A percentile compares a stretch with the other conserved stretches of the same genome.
Evolutionary conservation across 2,797 vertebrate species (phyloP).

Genomic region (Poecilia velifera): DNA sequence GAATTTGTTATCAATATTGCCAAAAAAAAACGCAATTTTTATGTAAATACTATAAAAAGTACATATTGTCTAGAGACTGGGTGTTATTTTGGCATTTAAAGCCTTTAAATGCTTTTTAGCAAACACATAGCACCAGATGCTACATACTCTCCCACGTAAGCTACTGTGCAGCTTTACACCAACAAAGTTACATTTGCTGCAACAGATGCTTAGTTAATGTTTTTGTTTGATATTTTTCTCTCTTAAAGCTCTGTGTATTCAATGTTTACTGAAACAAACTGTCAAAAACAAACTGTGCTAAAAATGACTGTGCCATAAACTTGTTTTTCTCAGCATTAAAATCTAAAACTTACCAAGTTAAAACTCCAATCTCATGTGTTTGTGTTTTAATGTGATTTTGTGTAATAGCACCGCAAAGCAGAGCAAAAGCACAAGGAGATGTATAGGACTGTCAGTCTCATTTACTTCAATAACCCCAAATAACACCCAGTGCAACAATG

Average conservation of each 20-base stretch:
- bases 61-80: constrained; percentile 25
- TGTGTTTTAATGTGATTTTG: neutral
- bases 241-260: neutral
- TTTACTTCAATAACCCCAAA: no score
- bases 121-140: constrained; percentile 69
- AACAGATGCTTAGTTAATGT: constrained; percentile 59
- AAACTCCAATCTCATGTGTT: neutral
- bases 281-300: neutral
- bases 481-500: neutral
- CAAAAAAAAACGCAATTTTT: constrained; percentile 21
- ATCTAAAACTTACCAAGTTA: neutral
- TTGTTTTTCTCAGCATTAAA: neutral
- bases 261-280: neutral
- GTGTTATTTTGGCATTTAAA: constrained; percentile 51
- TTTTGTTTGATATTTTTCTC: constrained; percentile 28
- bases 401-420: neutral
- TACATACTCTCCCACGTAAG: constrained; percentile 61
- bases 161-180: constrained; percentile 46
- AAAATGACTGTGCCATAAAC: neutral
- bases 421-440: neutral
- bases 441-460: no score
- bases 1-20: constrained; percentile 28
- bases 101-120: constrained; percentile 61
- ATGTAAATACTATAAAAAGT: constrained; percentile 25
- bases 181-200: constrained; percentile 38